These are phyloP conservation scores for Cairina moschata DNA, from an alignment of 2,113 vertebrate species.

Conservation along the genomic window DNA sequence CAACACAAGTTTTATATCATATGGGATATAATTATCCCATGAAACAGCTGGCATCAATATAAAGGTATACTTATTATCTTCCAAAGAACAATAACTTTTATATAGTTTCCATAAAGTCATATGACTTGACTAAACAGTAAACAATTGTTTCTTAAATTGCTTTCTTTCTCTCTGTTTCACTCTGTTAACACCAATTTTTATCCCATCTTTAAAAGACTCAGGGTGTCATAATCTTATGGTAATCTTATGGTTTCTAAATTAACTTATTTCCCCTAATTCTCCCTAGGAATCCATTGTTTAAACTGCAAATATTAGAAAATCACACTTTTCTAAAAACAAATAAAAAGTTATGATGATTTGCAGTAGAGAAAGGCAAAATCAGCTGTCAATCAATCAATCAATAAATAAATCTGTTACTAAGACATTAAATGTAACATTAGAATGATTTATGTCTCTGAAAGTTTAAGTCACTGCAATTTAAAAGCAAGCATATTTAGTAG, in stretches of 20 bases:
- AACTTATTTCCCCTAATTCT: not conserved
- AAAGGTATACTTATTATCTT: not conserved
- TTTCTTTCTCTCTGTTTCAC: not conserved
- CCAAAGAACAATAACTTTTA: not conserved
- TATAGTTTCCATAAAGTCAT: not conserved
- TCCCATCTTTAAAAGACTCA: not conserved
- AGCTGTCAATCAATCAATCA: not conserved
- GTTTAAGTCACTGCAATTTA: not conserved
- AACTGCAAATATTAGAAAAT: not conserved
- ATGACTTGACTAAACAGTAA: not conserved
- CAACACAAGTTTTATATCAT: rapidly evolving
- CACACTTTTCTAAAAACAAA: not conserved
- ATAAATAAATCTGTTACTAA: not conserved
- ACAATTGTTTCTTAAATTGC: not conserved
- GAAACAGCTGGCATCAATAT: not conserved
- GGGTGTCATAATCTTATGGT: not conserved
- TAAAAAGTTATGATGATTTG: not conserved
- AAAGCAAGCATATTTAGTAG: not conserved
- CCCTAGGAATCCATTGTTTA: not conserved
- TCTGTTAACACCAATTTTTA: not conserved
- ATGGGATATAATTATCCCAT: not conserved
- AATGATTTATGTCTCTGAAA: not conserved
- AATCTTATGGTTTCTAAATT: not conserved
- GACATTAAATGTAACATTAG: not conserved
- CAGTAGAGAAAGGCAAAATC: not conserved